Base-by-base conservation (phyloP, 2,888 invertebrate species). In the Drosophila anceps region DNA sequence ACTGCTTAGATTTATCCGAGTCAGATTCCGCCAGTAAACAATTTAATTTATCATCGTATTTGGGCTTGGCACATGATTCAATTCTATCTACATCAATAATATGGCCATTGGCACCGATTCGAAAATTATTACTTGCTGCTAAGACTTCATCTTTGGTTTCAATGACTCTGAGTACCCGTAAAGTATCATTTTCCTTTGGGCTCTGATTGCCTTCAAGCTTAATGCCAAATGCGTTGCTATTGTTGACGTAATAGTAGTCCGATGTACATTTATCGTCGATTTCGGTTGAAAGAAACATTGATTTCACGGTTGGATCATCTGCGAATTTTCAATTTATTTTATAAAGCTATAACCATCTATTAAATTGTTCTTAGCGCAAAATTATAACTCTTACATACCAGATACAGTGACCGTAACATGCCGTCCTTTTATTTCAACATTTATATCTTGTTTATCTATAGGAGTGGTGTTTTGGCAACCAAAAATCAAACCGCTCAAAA, bases 251-350 rank as follows among this genome's bases (percentile, higher is more conserved):
- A 0, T 4, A 50, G 10, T 61, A 61, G 8, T 43, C 29, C 10
- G 35, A 4, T 12, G 10, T 18, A 35, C 74, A 74, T 1, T 20
- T 12, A 6, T 57, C 37, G 2, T 2, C 15, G 1, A 35, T 9
- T 37, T 68, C 46, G n/a, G 51, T 51, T 12, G 43, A 57, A 9
- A 73, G 48, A n/a, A 69, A 73, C 9, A 57, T 20, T n/a, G 73
- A 57, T 12, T 41, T 63, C 3, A 69, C 13, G 3, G 57, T n/a
- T 6, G 66, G 39, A 54, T 62, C 31, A 48, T 53, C 73, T 74
- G 35, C 2, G 6, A 46, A 31, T 44, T 12, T n/a, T 1, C 35
- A 62, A 24, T 20, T 18, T 24, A 12, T 9, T n/a, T 2, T n/a
- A 3, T 29, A 9, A 31, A 15, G 12, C 5, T 8, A 1, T 24